A percentile compares a stretch with the other conserved stretches of the same genome.
Evolutionary conservation across 2,888 invertebrate species (phyloP).

Genomic region (Harmothoe impar): DNA sequence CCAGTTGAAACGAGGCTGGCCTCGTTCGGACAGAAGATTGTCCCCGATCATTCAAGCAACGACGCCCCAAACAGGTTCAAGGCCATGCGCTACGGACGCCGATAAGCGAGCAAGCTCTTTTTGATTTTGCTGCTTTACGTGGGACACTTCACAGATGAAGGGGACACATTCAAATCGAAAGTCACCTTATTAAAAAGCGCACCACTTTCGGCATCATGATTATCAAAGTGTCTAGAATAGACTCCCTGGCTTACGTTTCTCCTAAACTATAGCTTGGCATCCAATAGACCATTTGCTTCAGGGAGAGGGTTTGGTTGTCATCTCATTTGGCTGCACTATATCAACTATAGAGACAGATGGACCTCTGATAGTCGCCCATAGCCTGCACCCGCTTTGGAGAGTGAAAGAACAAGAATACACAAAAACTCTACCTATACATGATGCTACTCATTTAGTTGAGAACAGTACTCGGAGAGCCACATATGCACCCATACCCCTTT

Average conservation of each 20-base stretch:
- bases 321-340: not conserved
- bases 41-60: constrained; percentile 49
- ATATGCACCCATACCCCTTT: not conserved
- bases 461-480: not conserved
- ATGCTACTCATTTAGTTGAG: not conserved
- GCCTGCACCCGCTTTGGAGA: constrained; percentile 19
- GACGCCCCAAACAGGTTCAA: constrained; percentile 60
- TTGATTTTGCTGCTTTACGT: not conserved
- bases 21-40: constrained; percentile 64
- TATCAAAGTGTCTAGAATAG: not conserved
- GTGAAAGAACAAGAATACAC: not conserved
- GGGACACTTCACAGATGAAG: not conserved
- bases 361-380: not conserved
- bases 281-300: not conserved
- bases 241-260: constrained; percentile 12
- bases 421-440: too few relatives aligned
- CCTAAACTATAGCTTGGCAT: not conserved
- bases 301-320: not conserved
- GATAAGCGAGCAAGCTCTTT: not conserved
- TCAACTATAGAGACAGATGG: not conserved
- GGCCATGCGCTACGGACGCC: constrained; percentile 68
- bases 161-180: not conserved
- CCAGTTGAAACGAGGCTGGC: constrained; percentile 67
- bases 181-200: not conserved
- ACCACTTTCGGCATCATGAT: not conserved